Conservation (phyloP, 2,797 vertebrate genomes). For the Calcarius lapponicus region DNA sequence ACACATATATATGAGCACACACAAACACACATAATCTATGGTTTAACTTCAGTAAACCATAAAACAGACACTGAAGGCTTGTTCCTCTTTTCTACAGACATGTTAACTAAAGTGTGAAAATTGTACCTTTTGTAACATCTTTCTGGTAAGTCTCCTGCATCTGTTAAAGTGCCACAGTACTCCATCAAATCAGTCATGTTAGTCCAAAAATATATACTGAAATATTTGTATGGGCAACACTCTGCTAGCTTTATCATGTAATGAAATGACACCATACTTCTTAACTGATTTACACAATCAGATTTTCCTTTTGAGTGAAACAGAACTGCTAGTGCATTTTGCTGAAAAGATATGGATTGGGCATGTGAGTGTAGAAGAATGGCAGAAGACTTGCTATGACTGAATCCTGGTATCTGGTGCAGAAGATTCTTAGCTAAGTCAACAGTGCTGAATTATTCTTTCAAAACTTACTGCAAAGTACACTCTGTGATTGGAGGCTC, state of each 20-base stretch:
- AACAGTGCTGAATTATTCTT: background rate
- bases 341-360: background rate
- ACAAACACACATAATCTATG: constrained; percentile 6
- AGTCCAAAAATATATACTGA: background rate
- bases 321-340: background rate
- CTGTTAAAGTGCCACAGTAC: background rate
- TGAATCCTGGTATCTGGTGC: background rate
- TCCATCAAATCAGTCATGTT: background rate
- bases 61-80: background rate
- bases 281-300: background rate
- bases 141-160: background rate
- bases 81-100: background rate
- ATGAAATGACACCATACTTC: background rate
- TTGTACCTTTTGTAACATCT: background rate
- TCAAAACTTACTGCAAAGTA: background rate
- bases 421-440: background rate
- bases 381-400: background rate
- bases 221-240: background rate
- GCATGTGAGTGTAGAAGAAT: background rate
- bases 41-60: constrained; percentile 45
- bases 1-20: background rate
- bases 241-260: background rate
- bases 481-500: background rate
- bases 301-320: background rate
- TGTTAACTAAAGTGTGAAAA: background rate